phyloP scores from a whole-genome alignment of 2,797 vertebrate genomes.

The Loriculus beryllinus region DNA sequence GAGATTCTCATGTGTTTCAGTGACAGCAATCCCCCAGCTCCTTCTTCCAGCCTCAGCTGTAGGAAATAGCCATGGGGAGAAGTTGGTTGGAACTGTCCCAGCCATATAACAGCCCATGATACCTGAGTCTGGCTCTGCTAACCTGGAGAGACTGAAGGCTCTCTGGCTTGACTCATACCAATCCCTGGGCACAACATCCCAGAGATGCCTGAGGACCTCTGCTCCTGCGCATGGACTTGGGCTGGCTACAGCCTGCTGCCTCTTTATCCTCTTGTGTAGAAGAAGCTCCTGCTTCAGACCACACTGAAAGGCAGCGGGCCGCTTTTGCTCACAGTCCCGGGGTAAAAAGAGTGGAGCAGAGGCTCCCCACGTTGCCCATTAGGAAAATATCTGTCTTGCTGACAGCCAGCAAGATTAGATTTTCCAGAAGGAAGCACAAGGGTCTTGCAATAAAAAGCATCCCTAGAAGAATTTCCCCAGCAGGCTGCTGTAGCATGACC shows the following conservation, averaged over 20 bases:
- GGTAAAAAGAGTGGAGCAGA: background rate
- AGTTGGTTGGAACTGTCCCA: background rate
- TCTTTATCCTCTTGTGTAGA: background rate
- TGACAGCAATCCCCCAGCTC: background rate
- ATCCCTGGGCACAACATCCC: background rate
- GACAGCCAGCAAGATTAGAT: conserved; percentile 4
- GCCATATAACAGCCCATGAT: fast-evolving
- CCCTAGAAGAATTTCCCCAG: background rate
- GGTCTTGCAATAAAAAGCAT: background rate
- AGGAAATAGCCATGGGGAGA: background rate
- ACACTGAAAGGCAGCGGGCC: fast-evolving
- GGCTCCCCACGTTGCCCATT: background rate
- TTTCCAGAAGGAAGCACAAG: background rate
- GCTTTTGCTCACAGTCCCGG: background rate
- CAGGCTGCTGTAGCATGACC: background rate
- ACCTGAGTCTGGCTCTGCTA: background rate
- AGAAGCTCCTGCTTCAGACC: background rate
- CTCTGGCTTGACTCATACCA: background rate
- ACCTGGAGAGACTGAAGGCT: background rate
- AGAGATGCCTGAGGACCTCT: background rate
- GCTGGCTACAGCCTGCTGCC: background rate
- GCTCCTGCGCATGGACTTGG: fast-evolving
- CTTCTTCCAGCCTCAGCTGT: background rate
- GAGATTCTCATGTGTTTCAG: conserved; percentile 40
- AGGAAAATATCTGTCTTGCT: background rate